phyloP scores from a whole-genome alignment of 2,113 vertebrate species.

The Megaleporinus macrocephalus region DNA sequence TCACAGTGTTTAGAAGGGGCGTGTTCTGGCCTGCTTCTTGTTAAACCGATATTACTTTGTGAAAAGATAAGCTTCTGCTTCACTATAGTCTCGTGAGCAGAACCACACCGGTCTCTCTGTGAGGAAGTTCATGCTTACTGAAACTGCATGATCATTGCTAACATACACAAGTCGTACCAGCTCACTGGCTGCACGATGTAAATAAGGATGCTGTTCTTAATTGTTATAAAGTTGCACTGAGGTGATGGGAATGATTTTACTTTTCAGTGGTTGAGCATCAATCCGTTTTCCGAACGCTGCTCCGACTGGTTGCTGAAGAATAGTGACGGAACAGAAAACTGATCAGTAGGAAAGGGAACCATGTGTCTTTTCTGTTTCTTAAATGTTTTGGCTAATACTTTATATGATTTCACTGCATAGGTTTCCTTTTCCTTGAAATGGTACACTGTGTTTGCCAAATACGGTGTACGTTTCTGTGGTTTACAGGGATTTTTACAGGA shows the following conservation, averaged over 20 bases:
- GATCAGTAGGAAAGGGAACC: neutral
- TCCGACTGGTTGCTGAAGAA: slow-evolving; percentile 1
- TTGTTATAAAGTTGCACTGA: slow-evolving; percentile 11
- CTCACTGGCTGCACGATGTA: neutral
- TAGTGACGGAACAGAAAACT: neutral
- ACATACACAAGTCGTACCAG: neutral
- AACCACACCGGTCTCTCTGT: neutral
- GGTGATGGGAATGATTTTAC: neutral
- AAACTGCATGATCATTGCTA: neutral
- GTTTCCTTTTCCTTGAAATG: neutral
- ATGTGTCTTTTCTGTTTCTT: neutral
- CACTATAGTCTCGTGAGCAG: neutral
- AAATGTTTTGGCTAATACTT: neutral
- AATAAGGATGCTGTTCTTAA: neutral
- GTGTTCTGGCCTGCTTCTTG: too few species aligned
- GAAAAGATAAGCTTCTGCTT: neutral
- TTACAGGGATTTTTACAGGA: neutral
- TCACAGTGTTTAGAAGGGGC: too few species aligned
- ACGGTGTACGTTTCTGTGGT: neutral
- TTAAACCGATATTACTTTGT: too few species aligned
- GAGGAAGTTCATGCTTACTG: neutral
- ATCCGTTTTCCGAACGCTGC: slow-evolving; percentile 4
- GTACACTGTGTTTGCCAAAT: neutral
- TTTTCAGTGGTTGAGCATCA: neutral
- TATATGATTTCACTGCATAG: neutral